Evolutionary conservation across 2,888 invertebrate genomes (phyloP), one percentile per base, ranked within the genome.

Genomic region (Hermodice carunculata): DNA sequence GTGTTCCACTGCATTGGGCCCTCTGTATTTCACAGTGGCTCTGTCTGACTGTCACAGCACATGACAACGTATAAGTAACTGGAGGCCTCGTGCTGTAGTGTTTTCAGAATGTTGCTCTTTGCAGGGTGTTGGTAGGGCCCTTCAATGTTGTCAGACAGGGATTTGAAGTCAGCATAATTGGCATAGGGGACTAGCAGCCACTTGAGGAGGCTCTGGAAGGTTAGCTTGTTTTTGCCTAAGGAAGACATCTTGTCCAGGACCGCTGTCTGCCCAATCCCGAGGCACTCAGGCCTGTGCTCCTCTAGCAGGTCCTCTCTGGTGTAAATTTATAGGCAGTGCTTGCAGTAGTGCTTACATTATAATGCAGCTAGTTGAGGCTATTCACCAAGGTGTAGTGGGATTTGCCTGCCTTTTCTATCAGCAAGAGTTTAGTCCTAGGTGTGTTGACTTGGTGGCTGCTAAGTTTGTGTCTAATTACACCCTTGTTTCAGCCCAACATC

Each of bases 351-450:
- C 8, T 14, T 8, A 6, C 19, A 2, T 57, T 64, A 46, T 61
- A 53, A 6, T 56, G 22, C 29, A 67, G 28, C 14, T 67, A 4
- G 37, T 48, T 56, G 1, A 70, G 29, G 42, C 60, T 56, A 37
- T 60, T 64, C 3, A 70, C 63, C 60, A 51, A 63, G 49, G 67
- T 67, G 29, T 67, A 70, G 28, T 67, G 65, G 6, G 46, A 34
- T 26, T 51, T 58, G 14, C 40, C 43, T 5, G 22, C 42, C 11
- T 64, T 52, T 14, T 63, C 34, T 11, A 63, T 52, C 29, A 63
- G 11, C 26, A 69, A 31, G 11, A 69, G 56, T 43, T 69, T 48
- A 5, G 61, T 34, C 43, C 34, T 28, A 57, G 42, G 64, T 19
- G 11, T 22, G 54, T 49, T 46, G 17, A n/a, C 49, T 37, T n/a